These are phyloP conservation scores for Dorcus hopei DNA, from an alignment of 2,888 invertebrate genomes.

Conservation along the genomic window DNA sequence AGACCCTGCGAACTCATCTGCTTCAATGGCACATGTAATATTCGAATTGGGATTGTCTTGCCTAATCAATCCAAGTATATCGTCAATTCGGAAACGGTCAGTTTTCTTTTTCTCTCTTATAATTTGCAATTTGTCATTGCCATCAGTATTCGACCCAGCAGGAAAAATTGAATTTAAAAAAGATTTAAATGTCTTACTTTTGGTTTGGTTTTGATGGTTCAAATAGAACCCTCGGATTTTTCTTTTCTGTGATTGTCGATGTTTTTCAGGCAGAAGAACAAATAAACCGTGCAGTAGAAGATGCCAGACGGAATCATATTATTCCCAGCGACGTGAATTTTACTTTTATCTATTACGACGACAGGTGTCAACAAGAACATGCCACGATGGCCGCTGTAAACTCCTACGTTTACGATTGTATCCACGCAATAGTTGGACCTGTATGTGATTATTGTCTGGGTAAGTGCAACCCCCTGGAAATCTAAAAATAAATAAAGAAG, in stretches of 20 bases:
- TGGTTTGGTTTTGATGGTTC: too few relatives aligned
- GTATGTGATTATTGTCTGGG: slow-evolving; percentile 79
- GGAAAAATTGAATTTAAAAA: not conserved
- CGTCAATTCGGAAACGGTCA: slow-evolving; percentile 51
- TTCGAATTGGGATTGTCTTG: slow-evolving; percentile 64
- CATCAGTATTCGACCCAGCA: not conserved
- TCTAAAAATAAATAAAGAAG: too few relatives aligned
- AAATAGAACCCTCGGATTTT: not conserved
- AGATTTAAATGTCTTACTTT: too few relatives aligned
- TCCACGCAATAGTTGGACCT: slow-evolving; percentile 77
- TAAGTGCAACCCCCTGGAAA: slow-evolving; percentile 49
- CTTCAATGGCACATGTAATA: slow-evolving; percentile 56
- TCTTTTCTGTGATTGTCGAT: not conserved
- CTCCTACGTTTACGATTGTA: slow-evolving; percentile 66
- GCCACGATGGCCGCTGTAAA: slow-evolving; percentile 71
- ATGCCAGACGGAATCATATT: slow-evolving; percentile 34
- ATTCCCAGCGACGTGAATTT: slow-evolving; percentile 60
- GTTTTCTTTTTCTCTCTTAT: slow-evolving; percentile 14
- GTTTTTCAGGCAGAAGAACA: not conserved
- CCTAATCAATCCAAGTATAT: slow-evolving; percentile 58
- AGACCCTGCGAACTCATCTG: slow-evolving; percentile 25
- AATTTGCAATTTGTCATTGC: not conserved
- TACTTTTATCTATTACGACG: slow-evolving; percentile 64
- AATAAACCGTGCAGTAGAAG: not conserved
- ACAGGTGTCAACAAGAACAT: slow-evolving; percentile 70